Conservation (phyloP, 2,797 vertebrate species). For the Neomorphus geoffroyi region DNA sequence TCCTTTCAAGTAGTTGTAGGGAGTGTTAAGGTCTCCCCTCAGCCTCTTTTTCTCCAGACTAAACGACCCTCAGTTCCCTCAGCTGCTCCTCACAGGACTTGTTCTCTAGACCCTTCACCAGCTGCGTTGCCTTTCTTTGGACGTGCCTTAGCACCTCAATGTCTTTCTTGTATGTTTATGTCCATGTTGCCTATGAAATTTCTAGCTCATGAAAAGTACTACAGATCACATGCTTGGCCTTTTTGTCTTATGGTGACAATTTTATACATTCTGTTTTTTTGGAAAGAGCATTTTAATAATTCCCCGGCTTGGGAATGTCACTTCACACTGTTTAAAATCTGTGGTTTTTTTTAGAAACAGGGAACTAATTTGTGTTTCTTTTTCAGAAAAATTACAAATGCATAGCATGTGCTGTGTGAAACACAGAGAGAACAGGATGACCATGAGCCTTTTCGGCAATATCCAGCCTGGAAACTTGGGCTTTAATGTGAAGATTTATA, state of each 20-base stretch:
- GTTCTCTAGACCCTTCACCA: background rate
- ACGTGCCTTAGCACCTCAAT: background rate
- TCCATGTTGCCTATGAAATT: background rate
- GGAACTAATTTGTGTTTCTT: background rate
- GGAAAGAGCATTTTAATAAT: background rate
- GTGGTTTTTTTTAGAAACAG: background rate
- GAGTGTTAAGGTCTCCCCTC: background rate
- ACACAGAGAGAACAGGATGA: background rate
- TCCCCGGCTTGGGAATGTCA: background rate
- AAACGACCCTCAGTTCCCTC: background rate
- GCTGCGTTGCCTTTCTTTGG: accelerated
- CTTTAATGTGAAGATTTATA: background rate
- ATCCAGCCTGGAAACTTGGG: background rate
- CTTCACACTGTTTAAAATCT: background rate
- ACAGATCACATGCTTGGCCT: background rate
- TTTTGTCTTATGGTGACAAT: background rate
- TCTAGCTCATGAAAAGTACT: background rate
- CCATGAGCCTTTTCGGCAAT: background rate
- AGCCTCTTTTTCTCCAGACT: background rate
- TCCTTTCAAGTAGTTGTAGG: background rate
- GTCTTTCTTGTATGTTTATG: background rate
- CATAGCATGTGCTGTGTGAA: background rate
- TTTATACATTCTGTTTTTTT: background rate
- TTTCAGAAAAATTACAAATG: background rate
- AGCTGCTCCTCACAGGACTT: background rate